Evolutionary conservation across 2,797 vertebrate species (phyloP).

Genomic region (Amazona ochrocephala): DNA sequence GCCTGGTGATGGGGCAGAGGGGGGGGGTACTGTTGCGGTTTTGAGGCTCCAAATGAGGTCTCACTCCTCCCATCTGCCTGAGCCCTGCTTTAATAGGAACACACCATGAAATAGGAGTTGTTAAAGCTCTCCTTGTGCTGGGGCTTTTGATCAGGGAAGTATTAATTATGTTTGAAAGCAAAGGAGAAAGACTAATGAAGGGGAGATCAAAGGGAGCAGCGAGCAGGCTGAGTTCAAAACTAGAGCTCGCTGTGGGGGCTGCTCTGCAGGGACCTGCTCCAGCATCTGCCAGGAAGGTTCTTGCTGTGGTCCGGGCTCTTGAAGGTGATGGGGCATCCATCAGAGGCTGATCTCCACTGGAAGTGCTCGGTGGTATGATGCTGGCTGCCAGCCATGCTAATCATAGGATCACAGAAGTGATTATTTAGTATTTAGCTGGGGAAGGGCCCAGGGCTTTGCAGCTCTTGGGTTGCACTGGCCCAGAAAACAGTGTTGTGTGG

Average conservation of each 20-base stretch:
- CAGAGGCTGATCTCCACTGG: neutral
- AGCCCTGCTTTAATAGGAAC: slow-evolving; percentile 15
- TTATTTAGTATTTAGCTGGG: neutral
- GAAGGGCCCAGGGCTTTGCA: neutral
- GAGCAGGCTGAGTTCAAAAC: neutral
- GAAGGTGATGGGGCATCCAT: neutral
- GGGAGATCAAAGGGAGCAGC: slow-evolving; percentile 53
- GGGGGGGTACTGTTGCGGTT: neutral
- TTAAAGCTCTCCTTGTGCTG: neutral
- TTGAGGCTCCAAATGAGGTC: neutral
- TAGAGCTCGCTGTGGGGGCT: neutral
- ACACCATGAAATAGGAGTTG: neutral
- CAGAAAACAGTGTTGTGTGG: rapidly evolving
- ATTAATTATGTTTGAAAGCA: slow-evolving; percentile 50
- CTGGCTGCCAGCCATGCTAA: neutral
- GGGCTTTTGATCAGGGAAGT: slow-evolving; percentile 56
- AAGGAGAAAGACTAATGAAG: slow-evolving; percentile 55
- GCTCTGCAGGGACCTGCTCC: neutral
- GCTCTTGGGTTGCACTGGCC: neutral
- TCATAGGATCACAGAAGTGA: neutral
- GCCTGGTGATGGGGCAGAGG: neutral
- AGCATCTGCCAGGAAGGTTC: neutral
- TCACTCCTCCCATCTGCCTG: neutral
- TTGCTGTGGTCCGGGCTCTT: neutral
- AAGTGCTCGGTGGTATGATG: rapidly evolving